phyloP scores from a whole-genome alignment of 2,113 vertebrate species.

The Lethenteron camtschaticum region DNA sequence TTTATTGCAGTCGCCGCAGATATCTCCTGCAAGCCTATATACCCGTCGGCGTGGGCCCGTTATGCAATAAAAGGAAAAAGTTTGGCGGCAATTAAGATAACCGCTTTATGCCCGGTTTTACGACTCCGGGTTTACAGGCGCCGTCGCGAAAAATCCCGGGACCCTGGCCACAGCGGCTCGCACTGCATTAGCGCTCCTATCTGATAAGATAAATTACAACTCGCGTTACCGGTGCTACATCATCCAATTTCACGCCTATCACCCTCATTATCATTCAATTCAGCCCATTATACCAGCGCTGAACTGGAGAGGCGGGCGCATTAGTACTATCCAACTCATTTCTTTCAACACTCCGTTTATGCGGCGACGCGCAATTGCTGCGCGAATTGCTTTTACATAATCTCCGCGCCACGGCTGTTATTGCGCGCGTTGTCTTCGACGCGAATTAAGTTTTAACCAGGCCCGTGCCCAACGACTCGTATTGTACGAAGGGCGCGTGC shows the following conservation, averaged over 20 bases:
- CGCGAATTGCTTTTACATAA: slow-evolving; percentile 2
- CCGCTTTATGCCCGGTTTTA: too few relatives aligned
- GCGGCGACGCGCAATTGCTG: background rate
- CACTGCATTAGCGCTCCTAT: slow-evolving; percentile 1
- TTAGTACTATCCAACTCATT: background rate
- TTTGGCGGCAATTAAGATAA: too few relatives aligned
- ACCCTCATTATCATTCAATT: slow-evolving; percentile 6
- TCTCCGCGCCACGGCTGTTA: background rate
- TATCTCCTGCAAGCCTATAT: too few relatives aligned
- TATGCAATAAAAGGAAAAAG: too few relatives aligned
- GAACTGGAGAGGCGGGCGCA: slow-evolving; percentile 1
- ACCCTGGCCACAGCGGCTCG: background rate
- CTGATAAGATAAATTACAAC: slow-evolving; percentile 5
- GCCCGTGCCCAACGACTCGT: too few relatives aligned
- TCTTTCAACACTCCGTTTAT: slow-evolving; percentile 1
- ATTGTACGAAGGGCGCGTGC: too few relatives aligned
- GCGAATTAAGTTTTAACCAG: too few relatives aligned
- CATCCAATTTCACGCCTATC: slow-evolving; percentile 6
- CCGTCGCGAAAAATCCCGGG: too few relatives aligned
- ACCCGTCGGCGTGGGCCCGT: too few relatives aligned
- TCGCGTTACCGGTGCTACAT: slow-evolving; percentile 1
- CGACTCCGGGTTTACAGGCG: too few relatives aligned
- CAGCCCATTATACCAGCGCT: background rate
- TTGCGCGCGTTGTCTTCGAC: too few relatives aligned
- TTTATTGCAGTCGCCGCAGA: too few relatives aligned